Conservation (phyloP, 2,797 vertebrate species). For the Scomberomorus guttatus region DNA sequence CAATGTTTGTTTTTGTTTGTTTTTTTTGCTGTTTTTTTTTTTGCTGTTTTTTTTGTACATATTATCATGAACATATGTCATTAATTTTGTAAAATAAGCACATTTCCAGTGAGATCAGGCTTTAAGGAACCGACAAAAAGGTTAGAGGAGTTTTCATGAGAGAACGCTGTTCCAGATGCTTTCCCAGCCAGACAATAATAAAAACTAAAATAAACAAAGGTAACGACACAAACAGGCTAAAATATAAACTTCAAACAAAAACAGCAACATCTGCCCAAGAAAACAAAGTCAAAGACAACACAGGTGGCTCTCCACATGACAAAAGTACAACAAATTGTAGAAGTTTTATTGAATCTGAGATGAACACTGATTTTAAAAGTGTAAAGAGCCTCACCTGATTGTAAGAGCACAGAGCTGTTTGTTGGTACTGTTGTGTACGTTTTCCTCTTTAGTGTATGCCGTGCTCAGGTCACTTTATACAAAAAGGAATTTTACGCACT, state of each 20-base stretch:
- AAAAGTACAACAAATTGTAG: background rate
- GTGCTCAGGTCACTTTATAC: constrained; percentile 43
- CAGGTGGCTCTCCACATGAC: background rate
- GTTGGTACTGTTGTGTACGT: constrained; percentile 9
- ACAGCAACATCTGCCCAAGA: background rate
- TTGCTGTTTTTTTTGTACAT: background rate
- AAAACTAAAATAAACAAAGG: background rate
- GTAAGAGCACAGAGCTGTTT: background rate
- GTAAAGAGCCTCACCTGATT: background rate
- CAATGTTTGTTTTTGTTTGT: too few species aligned
- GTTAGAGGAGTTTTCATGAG: background rate
- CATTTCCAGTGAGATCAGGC: background rate
- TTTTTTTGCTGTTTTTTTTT: too few species aligned
- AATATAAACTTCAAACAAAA: background rate
- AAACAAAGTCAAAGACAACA: background rate
- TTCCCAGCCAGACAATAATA: background rate
- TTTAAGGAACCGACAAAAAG: background rate
- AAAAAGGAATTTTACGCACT: constrained; percentile 65
- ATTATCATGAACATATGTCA: background rate
- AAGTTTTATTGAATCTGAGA: background rate
- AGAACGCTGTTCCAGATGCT: background rate
- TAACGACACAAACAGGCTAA: background rate
- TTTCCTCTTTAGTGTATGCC: constrained; percentile 22
- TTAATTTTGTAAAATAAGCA: background rate
- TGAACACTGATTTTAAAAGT: background rate